Conservation (phyloP, 2,888 invertebrate genomes). For the Pandemis cinnamomeana region DNA sequence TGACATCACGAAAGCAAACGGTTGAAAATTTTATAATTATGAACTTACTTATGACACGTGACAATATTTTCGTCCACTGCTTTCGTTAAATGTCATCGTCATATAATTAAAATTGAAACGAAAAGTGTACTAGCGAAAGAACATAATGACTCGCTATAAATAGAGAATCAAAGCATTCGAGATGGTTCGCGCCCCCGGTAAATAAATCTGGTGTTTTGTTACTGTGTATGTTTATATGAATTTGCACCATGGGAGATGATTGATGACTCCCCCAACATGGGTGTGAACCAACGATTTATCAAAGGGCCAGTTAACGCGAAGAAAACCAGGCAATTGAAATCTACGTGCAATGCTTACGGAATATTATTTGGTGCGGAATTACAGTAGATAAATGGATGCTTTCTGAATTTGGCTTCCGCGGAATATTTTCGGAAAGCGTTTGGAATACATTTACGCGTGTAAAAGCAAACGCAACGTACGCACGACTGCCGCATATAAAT, state of each 20-base stretch:
- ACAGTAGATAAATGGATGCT: slow-evolving; percentile 10
- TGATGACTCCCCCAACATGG: slow-evolving; percentile 14
- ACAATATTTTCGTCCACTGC: background rate
- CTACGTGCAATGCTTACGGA: slow-evolving; percentile 20
- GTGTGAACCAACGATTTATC: slow-evolving; percentile 15
- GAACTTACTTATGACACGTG: background rate
- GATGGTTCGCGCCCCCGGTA: background rate
- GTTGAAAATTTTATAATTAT: background rate
- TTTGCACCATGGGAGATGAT: slow-evolving; percentile 18
- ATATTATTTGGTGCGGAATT: slow-evolving; percentile 7
- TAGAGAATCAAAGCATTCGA: background rate
- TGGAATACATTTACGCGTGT: background rate
- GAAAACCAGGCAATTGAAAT: slow-evolving; percentile 25
- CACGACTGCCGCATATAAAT: slow-evolving; percentile 21
- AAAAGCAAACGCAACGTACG: background rate
- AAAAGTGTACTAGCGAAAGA: background rate
- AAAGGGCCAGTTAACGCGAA: slow-evolving; percentile 13
- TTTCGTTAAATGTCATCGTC: background rate
- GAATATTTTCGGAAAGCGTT: slow-evolving; percentile 6
- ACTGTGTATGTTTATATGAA: slow-evolving; percentile 1
- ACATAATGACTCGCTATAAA: background rate
- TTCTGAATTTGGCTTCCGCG: background rate
- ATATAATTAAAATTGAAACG: background rate
- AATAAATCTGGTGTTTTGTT: slow-evolving; percentile 7
- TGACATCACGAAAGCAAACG: background rate